Conservation (phyloP, 2,113 vertebrate species). For the Melanerpes aurifrons region DNA sequence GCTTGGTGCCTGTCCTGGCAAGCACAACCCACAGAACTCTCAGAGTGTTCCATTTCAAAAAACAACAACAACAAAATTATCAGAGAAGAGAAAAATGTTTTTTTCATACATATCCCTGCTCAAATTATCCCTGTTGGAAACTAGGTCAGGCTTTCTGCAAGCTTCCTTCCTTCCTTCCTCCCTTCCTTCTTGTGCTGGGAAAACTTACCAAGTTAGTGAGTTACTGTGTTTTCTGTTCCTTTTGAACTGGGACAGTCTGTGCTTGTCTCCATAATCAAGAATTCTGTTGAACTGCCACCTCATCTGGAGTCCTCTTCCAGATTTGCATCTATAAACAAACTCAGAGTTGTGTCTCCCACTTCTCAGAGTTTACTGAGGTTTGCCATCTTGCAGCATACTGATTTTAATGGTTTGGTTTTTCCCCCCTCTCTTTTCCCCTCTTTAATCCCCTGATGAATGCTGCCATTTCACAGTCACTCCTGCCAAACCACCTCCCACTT, state of each 20-base stretch:
- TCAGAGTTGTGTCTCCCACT: not conserved
- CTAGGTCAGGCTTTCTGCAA: slow-evolving; percentile 24
- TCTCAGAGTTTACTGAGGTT: not conserved
- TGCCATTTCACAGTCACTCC: not conserved
- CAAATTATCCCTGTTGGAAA: not conserved
- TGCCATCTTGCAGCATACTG: not conserved
- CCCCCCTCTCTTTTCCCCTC: not conserved
- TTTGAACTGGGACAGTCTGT: slow-evolving; percentile 10
- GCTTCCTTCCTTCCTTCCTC: slow-evolving; percentile 23
- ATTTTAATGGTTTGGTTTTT: not conserved
- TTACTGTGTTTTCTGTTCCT: not conserved
- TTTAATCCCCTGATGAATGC: not conserved
- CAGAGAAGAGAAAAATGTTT: not conserved
- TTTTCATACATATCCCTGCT: not conserved
- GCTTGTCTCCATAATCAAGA: not conserved
- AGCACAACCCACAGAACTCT: not conserved
- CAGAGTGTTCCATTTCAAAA: not conserved
- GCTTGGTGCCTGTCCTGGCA: not conserved
- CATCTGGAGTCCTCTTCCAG: not conserved
- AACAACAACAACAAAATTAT: not conserved
- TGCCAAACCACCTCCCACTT: not conserved
- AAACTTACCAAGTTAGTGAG: not conserved
- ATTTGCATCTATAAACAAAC: not conserved
- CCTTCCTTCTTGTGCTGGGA: slow-evolving; percentile 12
- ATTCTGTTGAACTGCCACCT: not conserved